A percentile compares a stretch with the other conserved stretches of the same genome.
Evolutionary conservation across 1,140 invertebrate genomes (phyloP).

Genomic region (Megathymus violae): DNA sequence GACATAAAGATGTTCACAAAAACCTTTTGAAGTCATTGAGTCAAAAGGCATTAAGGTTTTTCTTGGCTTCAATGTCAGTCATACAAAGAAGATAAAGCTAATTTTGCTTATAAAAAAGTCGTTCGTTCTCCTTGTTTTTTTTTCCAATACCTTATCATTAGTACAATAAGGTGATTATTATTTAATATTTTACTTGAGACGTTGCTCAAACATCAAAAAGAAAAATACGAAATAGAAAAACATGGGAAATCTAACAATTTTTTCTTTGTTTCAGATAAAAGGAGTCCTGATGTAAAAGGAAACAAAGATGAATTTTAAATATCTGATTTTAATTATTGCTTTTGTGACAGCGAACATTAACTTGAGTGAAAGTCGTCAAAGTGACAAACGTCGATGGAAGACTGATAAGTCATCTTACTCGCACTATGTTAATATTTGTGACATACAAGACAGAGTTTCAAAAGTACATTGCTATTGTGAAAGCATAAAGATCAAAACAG

Average conservation of each 20-base stretch:
- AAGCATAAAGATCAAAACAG: constrained; percentile 73
- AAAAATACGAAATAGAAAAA: neutral
- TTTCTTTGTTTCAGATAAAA: constrained; percentile 74
- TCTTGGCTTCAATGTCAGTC: constrained; percentile 1
- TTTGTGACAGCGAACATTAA: constrained; percentile 75
- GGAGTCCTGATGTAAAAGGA: constrained; percentile 53
- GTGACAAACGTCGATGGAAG: constrained; percentile 76
- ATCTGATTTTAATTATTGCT: constrained; percentile 74
- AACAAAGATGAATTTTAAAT: constrained; percentile 75
- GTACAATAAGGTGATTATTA: no score
- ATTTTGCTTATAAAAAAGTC: constrained; percentile 9
- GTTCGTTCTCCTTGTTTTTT: no score
- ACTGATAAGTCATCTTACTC: constrained; percentile 68
- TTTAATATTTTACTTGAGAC: no score
- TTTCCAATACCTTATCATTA: neutral
- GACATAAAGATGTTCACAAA: no score
- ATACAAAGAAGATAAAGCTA: constrained; percentile 11
- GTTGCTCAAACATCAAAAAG: no score
- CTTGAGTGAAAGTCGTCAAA: constrained; percentile 74
- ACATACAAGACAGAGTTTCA: constrained; percentile 76
- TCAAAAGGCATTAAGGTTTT: constrained; percentile 1
- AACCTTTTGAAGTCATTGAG: neutral
- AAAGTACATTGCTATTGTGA: constrained; percentile 82
- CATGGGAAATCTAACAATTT: no score
- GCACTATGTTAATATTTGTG: constrained; percentile 78